Conservation (phyloP, 2,113 vertebrate genomes). For the Turdus rufiventris region DNA sequence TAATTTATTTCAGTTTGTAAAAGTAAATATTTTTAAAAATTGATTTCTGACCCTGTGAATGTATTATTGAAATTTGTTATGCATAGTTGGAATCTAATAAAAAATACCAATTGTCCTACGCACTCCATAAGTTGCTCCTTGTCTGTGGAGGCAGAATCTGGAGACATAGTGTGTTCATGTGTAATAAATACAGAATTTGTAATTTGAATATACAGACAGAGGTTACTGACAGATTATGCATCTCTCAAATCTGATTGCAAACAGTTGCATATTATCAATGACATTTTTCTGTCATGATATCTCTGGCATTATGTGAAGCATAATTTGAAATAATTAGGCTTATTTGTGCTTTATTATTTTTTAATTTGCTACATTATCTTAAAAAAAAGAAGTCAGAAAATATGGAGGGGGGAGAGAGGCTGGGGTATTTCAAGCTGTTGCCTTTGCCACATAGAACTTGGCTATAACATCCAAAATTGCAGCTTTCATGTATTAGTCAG, state of each 20-base stretch:
- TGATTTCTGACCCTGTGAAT: accelerated
- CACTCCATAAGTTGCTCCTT: not conserved
- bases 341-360: not conserved
- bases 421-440: not conserved
- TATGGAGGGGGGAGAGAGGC: accelerated
- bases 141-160: not conserved
- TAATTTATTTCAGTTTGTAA: not conserved
- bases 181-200: not conserved
- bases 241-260: not conserved
- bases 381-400: not conserved
- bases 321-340: not conserved
- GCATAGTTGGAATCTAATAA: not conserved
- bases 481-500: not conserved
- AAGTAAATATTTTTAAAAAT: not conserved
- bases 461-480: not conserved
- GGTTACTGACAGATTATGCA: not conserved
- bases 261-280: not conserved
- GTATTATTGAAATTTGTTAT: not conserved
- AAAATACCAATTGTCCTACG: not conserved
- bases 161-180: not conserved
- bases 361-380: not conserved
- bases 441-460: not conserved
- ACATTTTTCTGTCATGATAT: not conserved
- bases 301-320: not conserved
- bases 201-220: not conserved